phyloP scores from a whole-genome alignment of 2,113 vertebrate species.

The Gymnobelideus leadbeateri region DNA sequence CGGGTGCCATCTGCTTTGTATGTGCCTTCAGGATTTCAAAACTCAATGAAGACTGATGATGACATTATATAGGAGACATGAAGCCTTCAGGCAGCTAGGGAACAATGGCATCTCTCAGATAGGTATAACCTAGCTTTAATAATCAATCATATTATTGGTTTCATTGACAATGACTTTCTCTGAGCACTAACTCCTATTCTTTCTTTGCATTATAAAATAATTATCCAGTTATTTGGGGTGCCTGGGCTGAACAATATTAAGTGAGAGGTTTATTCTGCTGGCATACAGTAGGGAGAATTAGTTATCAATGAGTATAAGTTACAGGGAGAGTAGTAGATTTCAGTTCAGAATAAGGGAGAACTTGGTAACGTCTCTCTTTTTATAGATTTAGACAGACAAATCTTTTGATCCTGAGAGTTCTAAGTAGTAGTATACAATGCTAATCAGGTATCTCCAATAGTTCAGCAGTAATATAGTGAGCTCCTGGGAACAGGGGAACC shows the following conservation, averaged over 20 bases:
- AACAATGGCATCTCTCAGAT: conserved; percentile 34
- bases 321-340: background rate
- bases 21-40: conserved; percentile 33
- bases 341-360: background rate
- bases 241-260: background rate
- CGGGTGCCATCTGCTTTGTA: conserved; percentile 26
- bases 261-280: background rate
- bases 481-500: background rate
- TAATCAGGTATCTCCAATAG: background rate
- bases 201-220: background rate
- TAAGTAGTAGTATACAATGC: background rate
- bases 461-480: background rate
- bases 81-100: conserved; percentile 33
- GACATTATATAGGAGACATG: conserved; percentile 16
- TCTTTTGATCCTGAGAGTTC: background rate
- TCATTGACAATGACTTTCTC: conserved; percentile 7
- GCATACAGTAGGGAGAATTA: background rate
- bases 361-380: background rate
- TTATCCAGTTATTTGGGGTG: background rate
- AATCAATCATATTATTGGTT: background rate
- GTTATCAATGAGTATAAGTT: background rate
- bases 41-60: conserved; percentile 53
- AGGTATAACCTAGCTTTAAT: background rate
- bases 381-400: background rate
- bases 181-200: background rate